Percentiles rank a stretch among this genome's conserved stretches.
Evolutionary conservation across 2,113 vertebrate species (phyloP).

Genomic region (Budorcas taxicolor): DNA sequence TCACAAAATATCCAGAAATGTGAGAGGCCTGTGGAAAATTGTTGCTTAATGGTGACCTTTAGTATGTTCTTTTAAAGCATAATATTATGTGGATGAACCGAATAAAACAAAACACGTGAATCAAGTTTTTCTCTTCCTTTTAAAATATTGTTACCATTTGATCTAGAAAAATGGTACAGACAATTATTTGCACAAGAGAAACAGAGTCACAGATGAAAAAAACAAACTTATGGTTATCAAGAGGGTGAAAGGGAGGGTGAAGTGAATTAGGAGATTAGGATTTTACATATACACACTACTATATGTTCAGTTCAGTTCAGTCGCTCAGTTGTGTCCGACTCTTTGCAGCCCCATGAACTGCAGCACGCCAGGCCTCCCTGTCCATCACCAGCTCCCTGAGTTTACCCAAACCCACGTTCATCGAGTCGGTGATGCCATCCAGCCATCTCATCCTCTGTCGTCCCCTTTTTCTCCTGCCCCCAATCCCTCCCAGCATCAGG

Average conservation of each 20-base stretch:
- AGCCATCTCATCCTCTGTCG: too few species aligned
- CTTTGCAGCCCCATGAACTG: too few species aligned
- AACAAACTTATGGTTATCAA: not conserved
- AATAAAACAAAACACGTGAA: not conserved
- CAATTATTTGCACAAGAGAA: not conserved
- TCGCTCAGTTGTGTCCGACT: rapidly evolving
- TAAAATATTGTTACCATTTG: not conserved
- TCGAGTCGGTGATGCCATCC: too few species aligned
- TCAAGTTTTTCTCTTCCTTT: not conserved
- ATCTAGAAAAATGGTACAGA: not conserved
- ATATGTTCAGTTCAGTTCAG: too few species aligned
- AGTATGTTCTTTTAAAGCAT: not conserved
- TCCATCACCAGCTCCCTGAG: too few species aligned
- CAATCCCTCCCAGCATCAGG: too few species aligned
- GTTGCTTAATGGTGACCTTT: not conserved
- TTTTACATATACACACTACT: not conserved
- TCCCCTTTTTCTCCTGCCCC: too few species aligned
- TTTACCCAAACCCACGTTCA: too few species aligned
- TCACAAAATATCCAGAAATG: not conserved
- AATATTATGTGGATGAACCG: not conserved
- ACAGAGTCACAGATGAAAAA: not conserved
- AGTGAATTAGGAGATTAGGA: not conserved
- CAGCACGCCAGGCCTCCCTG: too few species aligned
- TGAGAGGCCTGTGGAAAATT: not conserved
- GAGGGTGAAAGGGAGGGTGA: not conserved